Base-by-base conservation (phyloP, 37 sponge, comb jelly and placozoan genomes). In the Eunapius fragilis region DNA sequence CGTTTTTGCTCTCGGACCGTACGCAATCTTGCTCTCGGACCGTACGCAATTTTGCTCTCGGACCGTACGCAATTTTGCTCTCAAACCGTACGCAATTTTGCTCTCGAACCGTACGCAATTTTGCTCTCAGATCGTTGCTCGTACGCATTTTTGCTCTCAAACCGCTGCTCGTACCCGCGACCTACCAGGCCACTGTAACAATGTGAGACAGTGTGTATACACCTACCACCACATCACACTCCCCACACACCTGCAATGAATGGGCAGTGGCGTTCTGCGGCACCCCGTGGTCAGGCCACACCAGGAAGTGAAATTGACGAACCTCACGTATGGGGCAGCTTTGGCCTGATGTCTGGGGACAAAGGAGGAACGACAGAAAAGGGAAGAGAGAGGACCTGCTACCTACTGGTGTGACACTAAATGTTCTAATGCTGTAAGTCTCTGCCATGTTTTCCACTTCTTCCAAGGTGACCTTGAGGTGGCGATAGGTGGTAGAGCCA, bases 221-320 rank as follows among this genome's bases (percentile, higher is more conserved):
- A 41, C 41, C 41, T 41, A 41, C 41, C 41, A 41, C 41, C 41
- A 33, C 73, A n/a, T 72, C 22, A 22, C 12, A 25, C 5, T 32
- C 30, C 27, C 33, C 30, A 3, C 9, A 41, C 50, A 90, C 90
- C 90, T 90, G 91, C 94, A 94, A 80, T 94, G 94, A 67, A 95
- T 93, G 35, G 92, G 86, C 88, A 25, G 96, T 93, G 83, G 91
- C 93, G 85, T 90, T 92, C 69, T 84, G 84, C 9, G 99, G 99
- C 11, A 98, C 96, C 0, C 99, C 99, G 71, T 94, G 95, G 72
- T 98, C 96, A 38, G 99, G 99, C 99, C 99, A 98, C 70, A 89
- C 89, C 31, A 86, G 88, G 86, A 97, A 97, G 85, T 97, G 98
- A 87, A 95, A 97, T 85, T 97, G 98, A 31, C 78, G 34, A 47